These are phyloP conservation scores for Pteronotus mesoamericanus DNA, from an alignment of 2,797 vertebrate species.

Conservation along the genomic window DNA sequence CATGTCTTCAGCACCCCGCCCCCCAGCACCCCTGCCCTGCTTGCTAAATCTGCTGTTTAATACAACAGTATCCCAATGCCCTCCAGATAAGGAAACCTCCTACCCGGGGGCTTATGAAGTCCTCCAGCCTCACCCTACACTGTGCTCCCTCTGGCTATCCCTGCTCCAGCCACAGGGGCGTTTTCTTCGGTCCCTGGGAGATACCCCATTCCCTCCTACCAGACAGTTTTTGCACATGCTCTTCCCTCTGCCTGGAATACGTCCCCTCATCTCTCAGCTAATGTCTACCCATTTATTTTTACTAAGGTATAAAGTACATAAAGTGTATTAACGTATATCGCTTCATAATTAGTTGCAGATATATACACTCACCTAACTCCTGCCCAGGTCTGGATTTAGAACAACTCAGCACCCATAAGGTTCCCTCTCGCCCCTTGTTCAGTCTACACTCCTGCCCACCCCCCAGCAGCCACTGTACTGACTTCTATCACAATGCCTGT, in stretches of 20 bases:
- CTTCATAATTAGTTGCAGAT: neutral
- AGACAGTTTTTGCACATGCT: neutral
- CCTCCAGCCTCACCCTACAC: neutral
- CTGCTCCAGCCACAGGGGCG: neutral
- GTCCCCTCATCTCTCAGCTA: neutral
- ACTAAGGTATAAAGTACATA: neutral
- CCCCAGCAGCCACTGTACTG: neutral
- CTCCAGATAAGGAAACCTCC: neutral
- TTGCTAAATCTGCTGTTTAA: neutral
- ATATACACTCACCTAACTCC: neutral
- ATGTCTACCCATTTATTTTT: neutral
- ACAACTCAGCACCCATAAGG: neutral
- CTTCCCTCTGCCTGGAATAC: neutral
- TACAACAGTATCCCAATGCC: neutral
- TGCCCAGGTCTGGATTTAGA: neutral
- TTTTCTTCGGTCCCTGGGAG: neutral
- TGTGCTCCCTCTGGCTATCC: neutral
- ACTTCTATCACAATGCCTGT: neutral
- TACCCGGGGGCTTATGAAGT: neutral
- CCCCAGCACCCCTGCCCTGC: neutral
- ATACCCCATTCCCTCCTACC: neutral
- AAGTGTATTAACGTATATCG: neutral
- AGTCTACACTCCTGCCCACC: neutral
- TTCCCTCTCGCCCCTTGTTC: neutral
- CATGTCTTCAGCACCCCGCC: neutral